Evolutionary conservation across 2,888 invertebrate species (phyloP), one percentile per base, ranked within the genome.

Genomic region (Eucera pruinosa): DNA sequence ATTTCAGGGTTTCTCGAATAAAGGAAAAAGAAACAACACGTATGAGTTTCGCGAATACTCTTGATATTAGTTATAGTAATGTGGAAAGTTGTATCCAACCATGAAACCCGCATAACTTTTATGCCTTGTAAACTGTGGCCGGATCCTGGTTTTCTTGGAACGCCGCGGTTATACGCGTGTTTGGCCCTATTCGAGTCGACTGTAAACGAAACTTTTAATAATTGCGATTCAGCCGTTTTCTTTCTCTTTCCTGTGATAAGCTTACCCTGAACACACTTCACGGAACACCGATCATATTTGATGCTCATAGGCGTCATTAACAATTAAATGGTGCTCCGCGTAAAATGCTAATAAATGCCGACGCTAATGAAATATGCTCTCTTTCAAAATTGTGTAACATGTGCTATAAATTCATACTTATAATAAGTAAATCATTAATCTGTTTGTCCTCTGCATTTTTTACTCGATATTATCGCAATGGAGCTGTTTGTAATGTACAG

Each of bases 61-160:
- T 76, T 71, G 82, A 86, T 88, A 88, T 87, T 88, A 87, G 86
- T 88, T 88, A 82, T 77, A 50, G 78, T 83, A 84, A 84, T 70
- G 74, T 57, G 73, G 54, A 78, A 84, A 84, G 80, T 84, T 84
- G 80, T 67, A 70, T 55, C 81, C 81, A 72, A 54, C 83, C 80
- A 74, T 81, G 76, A 83, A 83, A 82, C 79, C 83, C 69, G 72
- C 81, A 75, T 82, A 88, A 88, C 86, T 88, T 88, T 88, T 86
- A 88, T 86, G 83, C 79, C 86, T 86, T 77, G 86, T 78, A 85
- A 86, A 88, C 82, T 81, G 86, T 79, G 80, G 84, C 66, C 47
- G 67, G 78, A 67, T 72, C 68, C 67, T 50, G 78, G 77, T 78
- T 84, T 71, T 66, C 84, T 68, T 57, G 80, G 33, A 68, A 58